Evolutionary conservation across 1,140 invertebrate species (phyloP).

Genomic region (Calephelis nemesis): DNA sequence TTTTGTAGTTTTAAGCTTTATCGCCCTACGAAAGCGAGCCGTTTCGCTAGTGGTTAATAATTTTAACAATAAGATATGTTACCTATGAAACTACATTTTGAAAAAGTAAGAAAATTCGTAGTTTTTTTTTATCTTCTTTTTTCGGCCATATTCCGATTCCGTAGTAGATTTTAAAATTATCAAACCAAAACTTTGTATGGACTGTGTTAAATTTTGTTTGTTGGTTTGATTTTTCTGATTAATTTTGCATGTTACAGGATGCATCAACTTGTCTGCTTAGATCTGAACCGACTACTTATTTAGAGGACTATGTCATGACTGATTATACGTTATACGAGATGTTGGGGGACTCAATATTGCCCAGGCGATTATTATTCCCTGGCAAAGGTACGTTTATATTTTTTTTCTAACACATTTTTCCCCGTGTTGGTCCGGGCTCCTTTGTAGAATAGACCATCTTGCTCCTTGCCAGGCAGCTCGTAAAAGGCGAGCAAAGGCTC

Average conservation of each 20-base stretch:
- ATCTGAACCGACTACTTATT: constrained; percentile 64
- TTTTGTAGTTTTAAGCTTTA: constrained; percentile 10
- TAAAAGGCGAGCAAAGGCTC: no score
- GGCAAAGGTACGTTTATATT: constrained; percentile 38
- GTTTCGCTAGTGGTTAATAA: not conserved
- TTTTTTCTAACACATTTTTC: not conserved
- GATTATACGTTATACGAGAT: constrained; percentile 70
- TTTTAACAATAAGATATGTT: not conserved
- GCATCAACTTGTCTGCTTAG: constrained; percentile 58
- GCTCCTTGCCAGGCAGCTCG: no score
- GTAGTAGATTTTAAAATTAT: no score
- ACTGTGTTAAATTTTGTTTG: not conserved
- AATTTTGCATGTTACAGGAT: constrained; percentile 44
- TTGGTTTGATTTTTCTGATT: constrained; percentile 9
- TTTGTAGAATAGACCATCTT: no score
- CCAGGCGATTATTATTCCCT: constrained; percentile 54
- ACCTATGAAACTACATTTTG: not conserved
- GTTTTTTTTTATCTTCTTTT: no score
- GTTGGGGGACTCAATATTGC: constrained; percentile 62
- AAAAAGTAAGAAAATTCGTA: no score
- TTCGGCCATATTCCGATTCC: no score
- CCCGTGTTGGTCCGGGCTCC: no score
- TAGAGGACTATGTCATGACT: constrained; percentile 65
- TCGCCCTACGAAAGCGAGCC: not conserved
- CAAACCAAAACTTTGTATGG: no score